Percentiles rank a stretch among this genome's conserved stretches.
These are phyloP conservation scores for Paedocypris sp. DNA, from an alignment of 2,113 vertebrate species.

Conservation along the genomic window DNA sequence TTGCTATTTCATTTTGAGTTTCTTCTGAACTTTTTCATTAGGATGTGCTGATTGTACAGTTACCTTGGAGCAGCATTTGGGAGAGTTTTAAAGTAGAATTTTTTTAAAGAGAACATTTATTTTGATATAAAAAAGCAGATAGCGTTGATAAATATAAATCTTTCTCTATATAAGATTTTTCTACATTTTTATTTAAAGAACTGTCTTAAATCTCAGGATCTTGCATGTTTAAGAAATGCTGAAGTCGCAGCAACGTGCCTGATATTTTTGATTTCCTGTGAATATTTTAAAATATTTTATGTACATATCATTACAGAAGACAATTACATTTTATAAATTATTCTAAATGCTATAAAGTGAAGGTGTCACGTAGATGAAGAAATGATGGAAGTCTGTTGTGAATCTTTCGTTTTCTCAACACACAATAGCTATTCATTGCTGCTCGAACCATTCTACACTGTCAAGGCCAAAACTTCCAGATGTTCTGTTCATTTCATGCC, in stretches of 20 bases:
- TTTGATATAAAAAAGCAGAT: conserved; percentile 65
- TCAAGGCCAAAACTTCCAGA: conserved; percentile 5
- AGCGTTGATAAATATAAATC: conserved; percentile 66
- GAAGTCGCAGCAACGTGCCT: conserved; percentile 57
- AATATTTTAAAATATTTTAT: conserved; percentile 73
- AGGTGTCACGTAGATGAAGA: conserved; percentile 40
- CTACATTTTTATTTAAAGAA: conserved; percentile 66
- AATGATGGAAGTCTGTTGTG: conserved; percentile 24
- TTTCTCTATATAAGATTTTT: conserved; percentile 70
- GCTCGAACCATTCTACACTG: conserved; percentile 5
- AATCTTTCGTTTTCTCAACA: not conserved
- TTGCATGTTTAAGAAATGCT: conserved; percentile 55
- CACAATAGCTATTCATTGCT: conserved; percentile 8
- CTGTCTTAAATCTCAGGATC: conserved; percentile 71
- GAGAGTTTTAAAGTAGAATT: conserved; percentile 32
- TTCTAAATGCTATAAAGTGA: conserved; percentile 56
- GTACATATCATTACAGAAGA: conserved; percentile 61
- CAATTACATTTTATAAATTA: conserved; percentile 64
- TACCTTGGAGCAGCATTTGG: conserved; percentile 26
- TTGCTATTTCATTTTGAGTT: conserved; percentile 20
- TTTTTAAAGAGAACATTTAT: conserved; percentile 60
- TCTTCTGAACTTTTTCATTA: conserved; percentile 16
- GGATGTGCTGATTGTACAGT: conserved; percentile 36
- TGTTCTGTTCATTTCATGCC: conserved; percentile 9
- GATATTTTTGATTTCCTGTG: conserved; percentile 62